These are phyloP conservation scores for Bubo blakistoni DNA, from an alignment of 2,113 vertebrate species.

Conservation along the genomic window DNA sequence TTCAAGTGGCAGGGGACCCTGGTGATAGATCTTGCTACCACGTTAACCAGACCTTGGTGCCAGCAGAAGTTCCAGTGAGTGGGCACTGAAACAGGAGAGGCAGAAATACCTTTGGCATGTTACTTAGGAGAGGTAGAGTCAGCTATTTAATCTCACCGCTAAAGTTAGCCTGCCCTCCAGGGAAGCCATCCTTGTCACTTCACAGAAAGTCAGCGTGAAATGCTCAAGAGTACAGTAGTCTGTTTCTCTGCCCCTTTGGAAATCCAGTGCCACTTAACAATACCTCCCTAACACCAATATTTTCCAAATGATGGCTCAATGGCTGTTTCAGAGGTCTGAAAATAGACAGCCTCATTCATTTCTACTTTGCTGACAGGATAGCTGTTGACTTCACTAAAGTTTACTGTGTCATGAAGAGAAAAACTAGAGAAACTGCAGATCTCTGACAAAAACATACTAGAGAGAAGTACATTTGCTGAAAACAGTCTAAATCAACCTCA, in stretches of 20 bases:
- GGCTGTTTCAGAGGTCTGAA: constrained; percentile 10
- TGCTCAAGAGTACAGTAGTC: neutral
- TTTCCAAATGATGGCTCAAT: constrained; percentile 1
- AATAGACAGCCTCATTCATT: neutral
- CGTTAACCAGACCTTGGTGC: neutral
- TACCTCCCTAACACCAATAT: neutral
- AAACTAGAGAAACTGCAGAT: neutral
- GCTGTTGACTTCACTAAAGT: neutral
- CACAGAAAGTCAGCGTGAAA: neutral
- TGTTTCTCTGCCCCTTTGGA: neutral
- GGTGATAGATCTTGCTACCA: neutral
- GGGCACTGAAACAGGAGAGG: neutral
- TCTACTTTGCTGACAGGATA: neutral
- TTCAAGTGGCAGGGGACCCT: constrained; percentile 3
- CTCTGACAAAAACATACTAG: neutral
- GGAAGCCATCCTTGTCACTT: neutral
- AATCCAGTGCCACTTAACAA: neutral
- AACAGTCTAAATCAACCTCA: neutral
- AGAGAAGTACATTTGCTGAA: neutral
- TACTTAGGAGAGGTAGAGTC: neutral
- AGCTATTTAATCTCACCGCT: neutral
- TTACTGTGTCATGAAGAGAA: neutral
- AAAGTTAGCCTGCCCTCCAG: neutral
- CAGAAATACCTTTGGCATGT: neutral
- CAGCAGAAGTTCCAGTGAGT: neutral